phyloP scores from a whole-genome alignment of 1,140 invertebrate species.

The Leptestheria dahalacensis region DNA sequence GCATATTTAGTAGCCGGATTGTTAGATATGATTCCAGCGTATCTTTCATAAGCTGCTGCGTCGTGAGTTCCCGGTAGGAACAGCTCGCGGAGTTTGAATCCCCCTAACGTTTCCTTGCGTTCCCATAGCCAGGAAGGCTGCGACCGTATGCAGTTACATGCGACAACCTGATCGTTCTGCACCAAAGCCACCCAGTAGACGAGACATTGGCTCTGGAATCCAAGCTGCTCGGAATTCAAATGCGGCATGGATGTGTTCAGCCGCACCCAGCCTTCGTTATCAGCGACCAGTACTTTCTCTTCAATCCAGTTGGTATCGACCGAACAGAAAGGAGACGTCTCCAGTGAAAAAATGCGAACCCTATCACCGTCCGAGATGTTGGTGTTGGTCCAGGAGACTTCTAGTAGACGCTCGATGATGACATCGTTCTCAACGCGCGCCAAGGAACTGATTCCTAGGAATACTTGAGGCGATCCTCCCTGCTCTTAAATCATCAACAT shows the following conservation, averaged over 20 bases:
- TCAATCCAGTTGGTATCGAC: slow-evolving; percentile 14
- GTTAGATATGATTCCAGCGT: slow-evolving; percentile 26
- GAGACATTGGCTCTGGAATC: slow-evolving; percentile 21
- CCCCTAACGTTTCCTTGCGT: slow-evolving; percentile 27
- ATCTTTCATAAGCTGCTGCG: slow-evolving; percentile 38
- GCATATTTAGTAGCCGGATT: slow-evolving; percentile 32
- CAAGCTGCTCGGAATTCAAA: slow-evolving; percentile 10
- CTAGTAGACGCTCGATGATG: slow-evolving; percentile 18
- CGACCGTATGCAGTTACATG: slow-evolving; percentile 30
- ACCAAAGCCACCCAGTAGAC: slow-evolving; percentile 27
- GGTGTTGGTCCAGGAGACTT: slow-evolving; percentile 21
- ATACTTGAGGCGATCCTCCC: slow-evolving; percentile 2
- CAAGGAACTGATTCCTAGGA: slow-evolving; percentile 14
- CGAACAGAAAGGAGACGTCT: not conserved
- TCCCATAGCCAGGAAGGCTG: slow-evolving; percentile 44
- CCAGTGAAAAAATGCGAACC: slow-evolving; percentile 4
- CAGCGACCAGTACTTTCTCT: not conserved
- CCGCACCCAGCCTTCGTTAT: slow-evolving; percentile 9
- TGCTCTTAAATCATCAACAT: not conserved
- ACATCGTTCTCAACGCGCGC: slow-evolving; percentile 7
- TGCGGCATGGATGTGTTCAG: slow-evolving; percentile 18
- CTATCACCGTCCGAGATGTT: slow-evolving; percentile 17
- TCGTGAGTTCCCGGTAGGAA: slow-evolving; percentile 48
- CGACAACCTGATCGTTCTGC: slow-evolving; percentile 18
- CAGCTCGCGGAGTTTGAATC: slow-evolving; percentile 32